A percentile compares a stretch with the other conserved stretches of the same genome.
These are phyloP conservation scores for Eulemur macaco DNA, from an alignment of 2,113 vertebrate genomes.

Conservation along the genomic window DNA sequence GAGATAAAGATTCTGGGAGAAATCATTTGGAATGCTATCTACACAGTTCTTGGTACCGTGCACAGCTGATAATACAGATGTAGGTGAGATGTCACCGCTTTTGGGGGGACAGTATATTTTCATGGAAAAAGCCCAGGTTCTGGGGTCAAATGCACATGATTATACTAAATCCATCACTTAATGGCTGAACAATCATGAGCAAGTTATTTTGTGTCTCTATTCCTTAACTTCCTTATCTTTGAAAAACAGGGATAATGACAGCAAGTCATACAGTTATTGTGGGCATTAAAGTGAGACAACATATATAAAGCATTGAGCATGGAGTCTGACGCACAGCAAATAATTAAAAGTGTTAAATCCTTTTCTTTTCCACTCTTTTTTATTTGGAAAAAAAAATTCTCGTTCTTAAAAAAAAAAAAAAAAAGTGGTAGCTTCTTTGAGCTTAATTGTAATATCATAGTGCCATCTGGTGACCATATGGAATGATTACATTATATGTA, in stretches of 20 bases:
- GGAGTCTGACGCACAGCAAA: background rate
- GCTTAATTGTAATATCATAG: constrained; percentile 54
- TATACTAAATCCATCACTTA: background rate
- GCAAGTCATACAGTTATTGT: background rate
- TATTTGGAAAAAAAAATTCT: background rate
- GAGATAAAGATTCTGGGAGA: background rate
- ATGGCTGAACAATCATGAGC: background rate
- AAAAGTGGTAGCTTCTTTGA: background rate
- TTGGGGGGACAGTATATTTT: background rate
- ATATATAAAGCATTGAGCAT: background rate
- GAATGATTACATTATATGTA: constrained; percentile 54
- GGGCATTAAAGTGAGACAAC: background rate
- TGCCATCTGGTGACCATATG: constrained; percentile 74
- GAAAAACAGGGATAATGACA: background rate
- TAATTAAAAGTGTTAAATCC: background rate
- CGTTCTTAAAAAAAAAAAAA: background rate
- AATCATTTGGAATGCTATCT: background rate
- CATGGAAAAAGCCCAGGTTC: background rate
- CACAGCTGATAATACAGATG: background rate
- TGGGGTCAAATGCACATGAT: background rate
- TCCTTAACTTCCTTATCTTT: constrained; percentile 17
- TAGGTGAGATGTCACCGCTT: background rate
- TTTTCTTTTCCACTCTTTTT: background rate
- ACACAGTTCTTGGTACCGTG: background rate
- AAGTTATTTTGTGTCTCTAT: background rate